These are phyloP conservation scores for Octonoba sinensis DNA, from an alignment of 2,888 invertebrate species.

Conservation along the genomic window DNA sequence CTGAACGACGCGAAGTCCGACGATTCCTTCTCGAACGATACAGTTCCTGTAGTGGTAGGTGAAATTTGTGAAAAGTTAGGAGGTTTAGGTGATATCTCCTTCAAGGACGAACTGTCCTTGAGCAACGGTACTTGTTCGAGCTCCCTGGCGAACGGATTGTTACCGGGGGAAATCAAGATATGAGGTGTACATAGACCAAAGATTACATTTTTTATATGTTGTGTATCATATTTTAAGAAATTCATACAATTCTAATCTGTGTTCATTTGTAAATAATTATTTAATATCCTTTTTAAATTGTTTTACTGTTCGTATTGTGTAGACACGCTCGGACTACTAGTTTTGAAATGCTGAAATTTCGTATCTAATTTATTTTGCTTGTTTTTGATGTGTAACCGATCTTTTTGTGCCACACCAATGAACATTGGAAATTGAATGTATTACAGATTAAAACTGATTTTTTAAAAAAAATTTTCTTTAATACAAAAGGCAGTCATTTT, in stretches of 20 bases:
- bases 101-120: conserved; percentile 22
- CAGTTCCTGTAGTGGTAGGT: conserved; percentile 44
- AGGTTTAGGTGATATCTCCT: conserved; percentile 16
- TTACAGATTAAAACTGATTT: too few relatives aligned
- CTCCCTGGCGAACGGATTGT: conserved; percentile 33
- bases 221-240: conserved; percentile 24
- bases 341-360: too few relatives aligned
- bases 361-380: too few relatives aligned
- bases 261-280: too few relatives aligned
- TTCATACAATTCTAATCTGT: conserved; percentile 13
- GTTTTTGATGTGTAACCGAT: too few relatives aligned
- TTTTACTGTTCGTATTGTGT: too few relatives aligned
- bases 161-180: conserved; percentile 48
- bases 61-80: conserved; percentile 26
- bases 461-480: too few relatives aligned
- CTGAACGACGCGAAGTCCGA: conserved; percentile 20
- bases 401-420: too few relatives aligned
- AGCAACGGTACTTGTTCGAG: conserved; percentile 22
- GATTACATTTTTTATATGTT: conserved; percentile 27
- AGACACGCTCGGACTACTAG: too few relatives aligned
- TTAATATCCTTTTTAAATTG: too few relatives aligned
- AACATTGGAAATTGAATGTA: too few relatives aligned
- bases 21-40: conserved; percentile 40
- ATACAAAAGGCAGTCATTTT: too few relatives aligned
- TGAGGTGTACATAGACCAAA: conserved; percentile 24